Percentiles rank a stretch among this genome's conserved stretches.
Evolutionary conservation across 1,140 invertebrate genomes (phyloP).

Genomic region (Rhopalosiphum padi): DNA sequence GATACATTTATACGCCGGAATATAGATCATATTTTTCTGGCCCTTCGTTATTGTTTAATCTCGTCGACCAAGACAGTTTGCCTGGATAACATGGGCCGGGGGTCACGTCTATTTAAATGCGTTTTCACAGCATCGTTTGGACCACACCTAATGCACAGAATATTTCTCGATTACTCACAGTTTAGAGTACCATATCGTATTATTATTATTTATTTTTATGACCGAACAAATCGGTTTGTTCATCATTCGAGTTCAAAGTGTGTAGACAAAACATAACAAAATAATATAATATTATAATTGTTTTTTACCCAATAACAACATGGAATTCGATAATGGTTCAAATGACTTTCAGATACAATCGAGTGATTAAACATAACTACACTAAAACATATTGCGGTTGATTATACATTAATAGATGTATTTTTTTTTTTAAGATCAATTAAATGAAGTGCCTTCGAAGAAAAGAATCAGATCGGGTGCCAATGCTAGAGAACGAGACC

Average conservation of each 20-base stretch:
- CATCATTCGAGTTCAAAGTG: constrained; percentile 37
- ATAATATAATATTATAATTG: not conserved
- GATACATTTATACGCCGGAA: not conserved
- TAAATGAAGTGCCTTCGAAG: not conserved
- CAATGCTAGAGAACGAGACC: constrained; percentile 47
- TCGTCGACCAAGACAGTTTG: not conserved
- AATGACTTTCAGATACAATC: not conserved
- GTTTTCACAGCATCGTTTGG: constrained; percentile 1
- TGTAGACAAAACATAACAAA: not conserved
- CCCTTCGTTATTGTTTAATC: not conserved
- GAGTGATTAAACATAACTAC: not conserved
- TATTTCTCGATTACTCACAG: not conserved
- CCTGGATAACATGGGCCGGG: not conserved
- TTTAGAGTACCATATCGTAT: not conserved
- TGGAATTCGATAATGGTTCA: not conserved
- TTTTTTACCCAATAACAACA: not conserved
- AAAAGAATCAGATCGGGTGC: constrained; percentile 46
- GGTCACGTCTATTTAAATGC: not conserved
- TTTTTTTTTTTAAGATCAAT: not conserved
- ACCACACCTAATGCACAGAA: constrained; percentile 22
- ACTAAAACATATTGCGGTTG: not conserved
- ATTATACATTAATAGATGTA: not conserved
- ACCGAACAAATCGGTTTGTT: not conserved
- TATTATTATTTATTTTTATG: not conserved
- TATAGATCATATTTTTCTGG: not conserved